phyloP scores from a whole-genome alignment of 2,113 vertebrate genomes.

The Vanacampus margaritifer region DNA sequence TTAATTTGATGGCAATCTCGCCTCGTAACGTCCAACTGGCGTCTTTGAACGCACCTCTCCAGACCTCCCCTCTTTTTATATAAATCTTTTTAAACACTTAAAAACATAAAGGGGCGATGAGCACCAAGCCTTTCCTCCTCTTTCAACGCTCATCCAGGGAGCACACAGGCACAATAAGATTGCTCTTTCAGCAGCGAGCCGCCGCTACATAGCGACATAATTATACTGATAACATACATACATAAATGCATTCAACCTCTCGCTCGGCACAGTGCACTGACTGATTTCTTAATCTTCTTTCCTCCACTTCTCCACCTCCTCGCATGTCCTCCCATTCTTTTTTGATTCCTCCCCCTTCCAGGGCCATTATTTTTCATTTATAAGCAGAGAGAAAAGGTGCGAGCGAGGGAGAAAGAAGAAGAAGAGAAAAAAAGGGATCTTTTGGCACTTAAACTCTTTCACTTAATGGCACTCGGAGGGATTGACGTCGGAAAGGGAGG shows the following conservation, averaged over 20 bases:
- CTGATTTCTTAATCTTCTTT: slow-evolving; percentile 73
- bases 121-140: slow-evolving; percentile 39
- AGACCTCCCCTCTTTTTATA: slow-evolving; percentile 36
- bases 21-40: slow-evolving; percentile 19
- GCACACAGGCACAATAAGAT: slow-evolving; percentile 69
- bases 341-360: slow-evolving; percentile 67
- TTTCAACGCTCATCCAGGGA: slow-evolving; percentile 54
- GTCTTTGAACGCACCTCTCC: slow-evolving; percentile 18
- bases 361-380: slow-evolving; percentile 79
- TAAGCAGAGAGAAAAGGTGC: slow-evolving; percentile 59
- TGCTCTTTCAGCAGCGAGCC: slow-evolving; percentile 69
- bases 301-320: slow-evolving; percentile 51
- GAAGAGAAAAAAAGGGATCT: slow-evolving; percentile 62
- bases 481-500: slow-evolving; percentile 68
- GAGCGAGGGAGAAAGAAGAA: slow-evolving; percentile 34
- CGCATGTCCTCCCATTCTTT: slow-evolving; percentile 59
- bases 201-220: slow-evolving; percentile 63
- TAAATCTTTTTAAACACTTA: slow-evolving; percentile 52
- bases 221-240: slow-evolving; percentile 74
- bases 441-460: slow-evolving; percentile 81
- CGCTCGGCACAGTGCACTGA: slow-evolving; percentile 53
- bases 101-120: slow-evolving; percentile 54
- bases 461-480: slow-evolving; percentile 87
- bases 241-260: slow-evolving; percentile 72
- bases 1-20: neutral